A percentile compares a stretch with the other conserved stretches of the same genome.
phyloP scores from a whole-genome alignment of 2,797 vertebrate species.

The Chelonia mydas region DNA sequence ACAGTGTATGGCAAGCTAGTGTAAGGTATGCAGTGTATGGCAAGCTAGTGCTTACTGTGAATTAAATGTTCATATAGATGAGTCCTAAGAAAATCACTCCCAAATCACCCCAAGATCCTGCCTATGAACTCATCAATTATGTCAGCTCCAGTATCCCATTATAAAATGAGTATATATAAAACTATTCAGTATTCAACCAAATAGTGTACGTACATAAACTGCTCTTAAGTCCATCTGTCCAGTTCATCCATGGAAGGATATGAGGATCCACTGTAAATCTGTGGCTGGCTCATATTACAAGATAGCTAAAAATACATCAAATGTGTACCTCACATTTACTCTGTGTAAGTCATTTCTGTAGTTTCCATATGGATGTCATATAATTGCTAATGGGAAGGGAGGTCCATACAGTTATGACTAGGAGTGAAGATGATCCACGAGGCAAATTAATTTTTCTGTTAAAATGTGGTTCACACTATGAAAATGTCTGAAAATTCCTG shows the following conservation, averaged over 20 bases:
- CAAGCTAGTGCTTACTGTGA: neutral
- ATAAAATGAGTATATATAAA: neutral
- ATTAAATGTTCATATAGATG: neutral
- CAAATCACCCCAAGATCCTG: neutral
- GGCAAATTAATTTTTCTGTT: neutral
- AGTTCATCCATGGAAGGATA: neutral
- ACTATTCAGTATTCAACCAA: neutral
- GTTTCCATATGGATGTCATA: neutral
- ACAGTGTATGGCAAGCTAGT: neutral
- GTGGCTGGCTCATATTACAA: neutral
- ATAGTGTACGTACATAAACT: neutral
- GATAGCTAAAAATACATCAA: neutral
- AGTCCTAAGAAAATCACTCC: neutral
- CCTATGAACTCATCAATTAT: neutral
- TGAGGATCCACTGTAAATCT: rapidly evolving
- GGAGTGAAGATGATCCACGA: neutral
- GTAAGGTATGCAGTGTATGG: neutral
- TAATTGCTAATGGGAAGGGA: neutral
- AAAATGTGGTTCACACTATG: neutral
- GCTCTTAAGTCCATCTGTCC: neutral
- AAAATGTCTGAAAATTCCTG: neutral
- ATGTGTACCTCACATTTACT: neutral
- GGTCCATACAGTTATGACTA: neutral
- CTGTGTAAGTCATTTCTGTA: neutral
- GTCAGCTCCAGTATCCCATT: neutral